phyloP scores from a whole-genome alignment of 2,888 invertebrate genomes.

The Anthrax anthrax region DNA sequence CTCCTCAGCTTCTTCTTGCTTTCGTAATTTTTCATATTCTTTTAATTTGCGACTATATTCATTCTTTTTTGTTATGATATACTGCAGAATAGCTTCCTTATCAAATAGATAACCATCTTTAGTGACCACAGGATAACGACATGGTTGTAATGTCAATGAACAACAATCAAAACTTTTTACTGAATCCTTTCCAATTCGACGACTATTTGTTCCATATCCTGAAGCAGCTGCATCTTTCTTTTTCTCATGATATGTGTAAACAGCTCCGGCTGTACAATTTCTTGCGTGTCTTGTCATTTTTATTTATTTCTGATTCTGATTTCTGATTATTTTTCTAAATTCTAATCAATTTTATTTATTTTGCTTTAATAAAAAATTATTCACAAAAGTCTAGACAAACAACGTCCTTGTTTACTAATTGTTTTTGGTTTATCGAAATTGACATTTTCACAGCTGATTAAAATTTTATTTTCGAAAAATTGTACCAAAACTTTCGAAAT shows the following conservation, averaged over 20 bases:
- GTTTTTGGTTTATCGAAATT: no score
- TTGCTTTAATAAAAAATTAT: no score
- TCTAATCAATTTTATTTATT: no score
- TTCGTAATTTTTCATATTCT: slow-evolving; percentile 79
- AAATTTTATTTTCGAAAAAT: no score
- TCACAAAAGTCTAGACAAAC: no score
- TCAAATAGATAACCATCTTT: slow-evolving; percentile 91
- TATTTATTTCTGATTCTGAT: no score
- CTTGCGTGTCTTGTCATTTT: slow-evolving; percentile 89
- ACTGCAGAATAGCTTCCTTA: slow-evolving; percentile 91
- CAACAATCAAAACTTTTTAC: slow-evolving; percentile 92
- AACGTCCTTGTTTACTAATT: no score
- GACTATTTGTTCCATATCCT: slow-evolving; percentile 79
- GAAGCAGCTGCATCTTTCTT: slow-evolving; percentile 89
- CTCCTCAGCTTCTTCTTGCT: slow-evolving; percentile 55
- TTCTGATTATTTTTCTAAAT: no score
- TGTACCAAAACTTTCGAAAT: no score
- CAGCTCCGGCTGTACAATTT: slow-evolving; percentile 96
- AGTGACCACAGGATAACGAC: slow-evolving; percentile 80
- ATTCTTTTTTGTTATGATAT: slow-evolving; percentile 85
- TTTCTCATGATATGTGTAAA: slow-evolving; percentile 96
- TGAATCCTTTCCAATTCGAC: slow-evolving; percentile 62
- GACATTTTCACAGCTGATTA: no score
- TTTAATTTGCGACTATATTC: slow-evolving; percentile 80
- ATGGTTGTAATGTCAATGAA: slow-evolving; percentile 91